Conservation (phyloP, 2,113 vertebrate species). For the Pomatorhinus ruficollis region DNA sequence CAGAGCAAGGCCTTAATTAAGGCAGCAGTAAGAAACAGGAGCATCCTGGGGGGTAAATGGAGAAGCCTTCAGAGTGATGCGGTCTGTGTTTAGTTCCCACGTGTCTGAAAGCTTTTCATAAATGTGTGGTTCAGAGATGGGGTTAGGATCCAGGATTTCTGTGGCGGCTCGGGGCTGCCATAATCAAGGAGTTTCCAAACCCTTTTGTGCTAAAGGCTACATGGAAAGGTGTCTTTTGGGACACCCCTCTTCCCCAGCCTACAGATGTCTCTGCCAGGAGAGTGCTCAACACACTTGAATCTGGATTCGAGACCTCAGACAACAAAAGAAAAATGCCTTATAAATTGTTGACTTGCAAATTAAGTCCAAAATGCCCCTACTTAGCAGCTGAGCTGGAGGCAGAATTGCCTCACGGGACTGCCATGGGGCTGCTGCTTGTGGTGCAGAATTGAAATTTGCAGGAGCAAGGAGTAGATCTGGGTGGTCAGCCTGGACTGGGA, state of each 20-base stretch:
- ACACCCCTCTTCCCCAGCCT: not conserved
- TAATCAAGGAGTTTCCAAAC: not conserved
- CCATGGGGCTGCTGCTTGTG: not conserved
- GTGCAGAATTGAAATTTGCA: not conserved
- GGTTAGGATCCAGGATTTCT: not conserved
- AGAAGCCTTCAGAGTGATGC: not conserved
- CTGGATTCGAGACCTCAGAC: not conserved
- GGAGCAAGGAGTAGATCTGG: not conserved
- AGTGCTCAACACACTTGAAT: not conserved
- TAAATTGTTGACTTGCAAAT: not conserved
- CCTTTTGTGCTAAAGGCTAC: not conserved
- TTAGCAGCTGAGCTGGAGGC: not conserved
- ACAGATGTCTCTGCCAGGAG: not conserved
- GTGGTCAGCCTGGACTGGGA: not conserved
- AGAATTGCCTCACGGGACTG: not conserved
- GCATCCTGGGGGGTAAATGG: not conserved
- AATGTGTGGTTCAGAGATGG: slow-evolving; percentile 12
- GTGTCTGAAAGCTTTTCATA: not conserved
- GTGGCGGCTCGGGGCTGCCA: not conserved
- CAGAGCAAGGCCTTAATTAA: not conserved
- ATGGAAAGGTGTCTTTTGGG: not conserved
- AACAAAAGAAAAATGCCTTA: not conserved
- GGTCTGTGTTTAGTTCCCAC: not conserved
- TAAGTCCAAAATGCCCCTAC: not conserved
- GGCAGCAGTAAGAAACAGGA: not conserved